Conservation (phyloP, 2,888 invertebrate genomes). For the Dorcus parallelipipedus region DNA sequence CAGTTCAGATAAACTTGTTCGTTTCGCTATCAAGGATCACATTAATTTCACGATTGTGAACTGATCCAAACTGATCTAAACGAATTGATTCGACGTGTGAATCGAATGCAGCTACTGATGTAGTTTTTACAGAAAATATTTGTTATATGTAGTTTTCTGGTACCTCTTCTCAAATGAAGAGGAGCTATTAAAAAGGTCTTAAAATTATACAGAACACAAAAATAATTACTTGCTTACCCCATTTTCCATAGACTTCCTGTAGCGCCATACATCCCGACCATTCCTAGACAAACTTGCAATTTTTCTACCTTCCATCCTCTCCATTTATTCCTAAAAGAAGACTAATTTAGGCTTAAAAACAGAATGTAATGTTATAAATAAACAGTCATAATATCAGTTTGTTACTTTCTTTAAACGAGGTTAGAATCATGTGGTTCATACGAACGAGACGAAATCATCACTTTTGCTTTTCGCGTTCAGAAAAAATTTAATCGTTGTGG, state of each 20-base stretch:
- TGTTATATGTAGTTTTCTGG: too few relatives aligned
- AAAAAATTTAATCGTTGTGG: background rate
- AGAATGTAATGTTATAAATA: background rate
- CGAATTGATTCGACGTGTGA: too few relatives aligned
- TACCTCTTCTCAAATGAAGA: too few relatives aligned
- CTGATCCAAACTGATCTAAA: too few relatives aligned
- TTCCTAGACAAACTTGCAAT: background rate
- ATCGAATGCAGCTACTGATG: too few relatives aligned
- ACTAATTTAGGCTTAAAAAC: background rate
- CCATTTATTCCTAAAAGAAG: background rate
- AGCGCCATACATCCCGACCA: background rate
- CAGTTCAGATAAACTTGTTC: too few relatives aligned
- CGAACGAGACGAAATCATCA: constrained; percentile 29
- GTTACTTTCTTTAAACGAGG: background rate
- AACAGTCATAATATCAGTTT: background rate
- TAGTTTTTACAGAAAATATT: too few relatives aligned
- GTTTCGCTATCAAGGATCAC: too few relatives aligned
- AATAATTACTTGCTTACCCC: background rate
- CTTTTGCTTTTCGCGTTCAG: background rate
- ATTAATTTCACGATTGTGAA: too few relatives aligned
- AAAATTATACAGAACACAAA: background rate
- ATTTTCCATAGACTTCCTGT: background rate
- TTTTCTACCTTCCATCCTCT: background rate
- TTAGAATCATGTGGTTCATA: constrained; percentile 26
- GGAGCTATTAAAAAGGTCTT: too few relatives aligned